Evolutionary conservation across 2,888 invertebrate species (phyloP), one percentile per base, ranked within the genome.

Genomic region (Dryomyza anilis): DNA sequence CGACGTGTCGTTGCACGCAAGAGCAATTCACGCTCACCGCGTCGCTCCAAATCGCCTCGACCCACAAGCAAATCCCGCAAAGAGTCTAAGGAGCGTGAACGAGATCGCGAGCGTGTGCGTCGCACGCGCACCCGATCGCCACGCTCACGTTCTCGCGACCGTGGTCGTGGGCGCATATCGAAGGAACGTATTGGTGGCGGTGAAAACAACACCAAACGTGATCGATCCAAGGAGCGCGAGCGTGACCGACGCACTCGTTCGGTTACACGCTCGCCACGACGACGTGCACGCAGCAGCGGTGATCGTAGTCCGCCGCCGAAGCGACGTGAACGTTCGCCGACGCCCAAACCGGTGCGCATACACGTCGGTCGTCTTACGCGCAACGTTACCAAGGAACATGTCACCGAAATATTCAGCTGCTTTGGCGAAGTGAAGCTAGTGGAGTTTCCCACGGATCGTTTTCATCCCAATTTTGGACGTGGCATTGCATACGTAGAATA

Each of bases 401-500:
- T 97, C 48, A 84, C 88, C 70, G 96, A 97, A 83, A 96, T 97
- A 76, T 97, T 97, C 80, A 89, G 92, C n/a, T 89, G 90, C 8
- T 95, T 94, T 75, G 95, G 95, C 14, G 87, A 87, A 60, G 90
- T 98, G 1, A 96, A 96, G 82, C 86, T 88, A 76, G 90, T 98
- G 0, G 98, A 98, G 78, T 93, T 96, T 79, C 94, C 95, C 0
- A 86, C 88, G 69, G 98, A 98, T 77, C 89, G 96, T 70, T 85
- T 91, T 63, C 97, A 98, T 83, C 89, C 91, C 0, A 91, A 93
- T 78, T 88, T 94, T 72, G 93, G 94, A n/a, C 88, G 94, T 29
- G 96, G 97, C 1, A 94, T 94, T 83, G 96, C 96, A 12, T 98
- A 98, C 82, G 93, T 99, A 2, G 98, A 99, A 78, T 99, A 93